phyloP scores from a whole-genome alignment of 2,888 invertebrate species.

The Macroteleia sp. region DNA sequence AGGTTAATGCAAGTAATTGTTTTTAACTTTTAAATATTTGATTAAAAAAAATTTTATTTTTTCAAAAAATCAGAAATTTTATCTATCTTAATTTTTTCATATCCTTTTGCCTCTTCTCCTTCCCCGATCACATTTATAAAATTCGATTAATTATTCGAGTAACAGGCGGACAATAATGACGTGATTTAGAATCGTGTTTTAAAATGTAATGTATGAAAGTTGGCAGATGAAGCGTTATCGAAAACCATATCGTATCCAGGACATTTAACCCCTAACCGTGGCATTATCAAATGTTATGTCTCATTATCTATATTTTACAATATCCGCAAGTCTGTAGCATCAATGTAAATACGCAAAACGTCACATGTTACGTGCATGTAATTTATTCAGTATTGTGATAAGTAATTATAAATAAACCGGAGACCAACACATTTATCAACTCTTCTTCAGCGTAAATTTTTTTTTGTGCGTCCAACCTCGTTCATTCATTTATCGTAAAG shows the following conservation, averaged over 20 bases:
- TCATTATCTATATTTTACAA: conserved; percentile 47
- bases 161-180: neutral
- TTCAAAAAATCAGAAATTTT: too few relatives aligned
- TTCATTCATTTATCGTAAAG: conserved; percentile 50
- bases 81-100: too few relatives aligned
- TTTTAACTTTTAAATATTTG: too few relatives aligned
- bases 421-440: conserved; percentile 37
- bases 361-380: conserved; percentile 40
- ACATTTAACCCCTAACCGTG: conserved; percentile 54
- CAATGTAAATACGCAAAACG: conserved; percentile 30
- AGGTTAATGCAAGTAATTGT: too few relatives aligned
- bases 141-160: neutral
- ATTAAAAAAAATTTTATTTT: too few relatives aligned
- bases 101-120: too few relatives aligned
- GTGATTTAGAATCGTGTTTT: conserved; percentile 2
- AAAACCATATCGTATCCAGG: conserved; percentile 36
- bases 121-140: too few relatives aligned
- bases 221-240: conserved; percentile 32
- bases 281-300: conserved; percentile 42
- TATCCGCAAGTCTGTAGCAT: conserved; percentile 35
- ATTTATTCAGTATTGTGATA: conserved; percentile 38
- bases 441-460: conserved; percentile 15
- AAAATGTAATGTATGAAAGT: conserved; percentile 16
- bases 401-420: conserved; percentile 42
- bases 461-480: conserved; percentile 17